Conservation (phyloP, 2,888 invertebrate species). For the Halictus ligatus region DNA sequence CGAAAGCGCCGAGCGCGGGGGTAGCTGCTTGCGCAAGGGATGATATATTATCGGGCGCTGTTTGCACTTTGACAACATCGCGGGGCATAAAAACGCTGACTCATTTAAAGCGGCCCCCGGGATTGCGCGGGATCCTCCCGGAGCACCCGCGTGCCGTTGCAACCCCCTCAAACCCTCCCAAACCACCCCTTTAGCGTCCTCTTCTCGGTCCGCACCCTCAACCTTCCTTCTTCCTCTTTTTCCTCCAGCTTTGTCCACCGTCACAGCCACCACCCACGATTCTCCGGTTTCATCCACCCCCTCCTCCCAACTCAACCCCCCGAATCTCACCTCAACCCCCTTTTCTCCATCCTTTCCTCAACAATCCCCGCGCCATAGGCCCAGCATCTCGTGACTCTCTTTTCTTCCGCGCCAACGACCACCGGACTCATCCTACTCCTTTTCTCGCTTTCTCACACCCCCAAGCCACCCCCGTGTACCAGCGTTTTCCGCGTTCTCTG, state of each 20-base stretch:
- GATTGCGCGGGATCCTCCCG: constrained; percentile 78
- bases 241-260: constrained; percentile 63
- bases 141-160: constrained; percentile 75
- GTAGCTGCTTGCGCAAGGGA: constrained; percentile 78
- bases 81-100: constrained; percentile 84
- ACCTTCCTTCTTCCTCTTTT: constrained; percentile 24
- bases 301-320: constrained; percentile 8
- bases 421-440: constrained; percentile 68
- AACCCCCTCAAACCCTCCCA: constrained; percentile 44
- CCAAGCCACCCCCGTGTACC: background rate
- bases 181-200: constrained; percentile 38
- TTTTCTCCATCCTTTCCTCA: background rate
- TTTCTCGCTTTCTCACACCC: constrained; percentile 30
- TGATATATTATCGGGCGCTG: constrained; percentile 84
- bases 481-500: constrained; percentile 48
- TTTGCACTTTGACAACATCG: constrained; percentile 85
- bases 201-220: constrained; percentile 29
- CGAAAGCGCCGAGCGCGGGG: constrained; percentile 16
- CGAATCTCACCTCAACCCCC: background rate
- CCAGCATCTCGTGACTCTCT: constrained; percentile 78
- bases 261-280: constrained; percentile 56
- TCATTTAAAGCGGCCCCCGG: constrained; percentile 84
- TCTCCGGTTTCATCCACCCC: background rate
- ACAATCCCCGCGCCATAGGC: constrained; percentile 26
- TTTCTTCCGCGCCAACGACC: constrained; percentile 79